Base-by-base conservation (phyloP, 2,888 invertebrate species). In the Nymphalis urticae region DNA sequence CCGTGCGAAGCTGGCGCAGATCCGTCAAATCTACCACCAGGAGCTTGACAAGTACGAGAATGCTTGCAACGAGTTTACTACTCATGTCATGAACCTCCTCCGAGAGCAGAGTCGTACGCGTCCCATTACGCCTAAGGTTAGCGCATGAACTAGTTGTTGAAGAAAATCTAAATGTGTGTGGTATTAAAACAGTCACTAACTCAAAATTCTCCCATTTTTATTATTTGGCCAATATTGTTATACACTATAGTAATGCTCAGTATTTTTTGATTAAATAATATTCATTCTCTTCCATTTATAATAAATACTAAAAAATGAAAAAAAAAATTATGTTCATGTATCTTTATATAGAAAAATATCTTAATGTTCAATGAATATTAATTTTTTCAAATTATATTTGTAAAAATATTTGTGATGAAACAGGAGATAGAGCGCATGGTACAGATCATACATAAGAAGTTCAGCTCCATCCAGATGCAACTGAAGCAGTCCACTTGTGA, bases 11-110 rank as follows among this genome's bases (percentile, higher is more conserved):
- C 94, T 99, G 82, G 97, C 98, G 17, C 99, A 99, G 93, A 99
- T 99, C 87, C 95, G 99, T 72, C 98, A 98, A 93, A 99, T 99
- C 82, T 99, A 99, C 93, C 99, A 99, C 90, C 98, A 98, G 92
- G 99, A 99, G 92, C 92, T 99, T 83, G 98, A 99, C 92, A 99
- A 99, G 94, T 99, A 99, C 86, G 99, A 99, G 93, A 99, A 99
- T 95, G 99, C 99, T n/a, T 99, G 99, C 94, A 98, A 98, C 90
- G 99, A 99, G 94, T 99, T 99, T 92, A 99, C 99, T 70, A 99
- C 99, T n/a, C 99, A 99, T 93, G 99, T 99, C 77, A 98, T 99
- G 97, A 99, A 99, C 90, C 93, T 99, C 79, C 94, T 99, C 75
- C 94, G 98, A 68, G 98, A 99, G 91, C 98, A 99, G 93, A 98